A percentile compares a stretch with the other conserved stretches of the same genome.
phyloP scores from a whole-genome alignment of 2,113 vertebrate species.

The Pluvialis apricaria region DNA sequence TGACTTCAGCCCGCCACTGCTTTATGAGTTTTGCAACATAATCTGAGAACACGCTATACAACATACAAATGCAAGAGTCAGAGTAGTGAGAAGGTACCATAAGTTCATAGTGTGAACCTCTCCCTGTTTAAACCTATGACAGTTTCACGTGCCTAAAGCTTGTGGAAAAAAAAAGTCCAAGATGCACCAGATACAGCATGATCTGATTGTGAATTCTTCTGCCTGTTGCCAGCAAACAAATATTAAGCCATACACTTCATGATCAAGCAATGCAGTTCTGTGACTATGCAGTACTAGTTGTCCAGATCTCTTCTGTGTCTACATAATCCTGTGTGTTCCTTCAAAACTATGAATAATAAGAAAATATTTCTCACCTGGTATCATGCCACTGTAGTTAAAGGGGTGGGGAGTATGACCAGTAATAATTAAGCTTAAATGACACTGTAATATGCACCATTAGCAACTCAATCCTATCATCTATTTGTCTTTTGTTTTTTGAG shows the following conservation, averaged over 20 bases:
- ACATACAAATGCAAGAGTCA: neutral
- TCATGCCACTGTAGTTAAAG: neutral
- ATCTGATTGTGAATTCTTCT: neutral
- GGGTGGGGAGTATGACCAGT: neutral
- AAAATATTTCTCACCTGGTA: neutral
- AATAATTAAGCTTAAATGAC: neutral
- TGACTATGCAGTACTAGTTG: neutral
- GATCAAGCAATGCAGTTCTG: neutral
- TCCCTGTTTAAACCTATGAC: neutral
- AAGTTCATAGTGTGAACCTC: neutral
- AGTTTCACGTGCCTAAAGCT: neutral
- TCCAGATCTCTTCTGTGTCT: neutral
- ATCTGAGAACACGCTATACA: neutral
- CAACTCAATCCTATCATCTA: neutral
- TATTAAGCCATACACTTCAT: neutral
- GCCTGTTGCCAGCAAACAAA: neutral
- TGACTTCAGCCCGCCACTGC: neutral
- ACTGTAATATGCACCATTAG: neutral
- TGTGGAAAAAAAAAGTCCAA: neutral
- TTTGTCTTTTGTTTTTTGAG: neutral
- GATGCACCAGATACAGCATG: neutral
- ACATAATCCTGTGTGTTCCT: neutral
- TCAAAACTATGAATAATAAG: neutral
- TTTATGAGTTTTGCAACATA: rapidly evolving
- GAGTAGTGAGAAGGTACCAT: neutral